Percentiles rank a stretch among this genome's conserved stretches.
Evolutionary conservation across 1,140 invertebrate species (phyloP).

Genomic region (Manduca sexta): DNA sequence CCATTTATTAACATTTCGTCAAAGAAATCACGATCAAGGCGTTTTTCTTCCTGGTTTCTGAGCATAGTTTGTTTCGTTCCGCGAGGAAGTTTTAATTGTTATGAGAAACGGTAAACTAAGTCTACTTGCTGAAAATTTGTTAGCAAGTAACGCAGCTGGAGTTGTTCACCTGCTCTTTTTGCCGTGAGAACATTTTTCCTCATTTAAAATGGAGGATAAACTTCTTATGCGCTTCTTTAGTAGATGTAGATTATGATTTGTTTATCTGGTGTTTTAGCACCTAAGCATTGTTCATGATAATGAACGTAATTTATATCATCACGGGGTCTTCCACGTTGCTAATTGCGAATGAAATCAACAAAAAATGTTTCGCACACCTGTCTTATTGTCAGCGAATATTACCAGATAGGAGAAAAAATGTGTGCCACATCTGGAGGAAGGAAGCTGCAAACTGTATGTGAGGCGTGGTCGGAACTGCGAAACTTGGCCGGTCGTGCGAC

Average conservation of each 20-base stretch:
- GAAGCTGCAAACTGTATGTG: conserved; percentile 25
- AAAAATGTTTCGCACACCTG: too few species aligned
- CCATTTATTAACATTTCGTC: conserved; percentile 68
- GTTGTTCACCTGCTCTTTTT: not conserved
- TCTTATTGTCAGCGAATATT: not conserved
- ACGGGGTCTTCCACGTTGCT: too few species aligned
- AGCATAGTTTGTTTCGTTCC: not conserved
- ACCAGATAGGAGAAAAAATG: conserved; percentile 13
- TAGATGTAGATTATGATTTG: too few species aligned
- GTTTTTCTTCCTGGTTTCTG: conserved; percentile 14
- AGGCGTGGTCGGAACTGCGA: conserved; percentile 27
- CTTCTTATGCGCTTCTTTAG: too few species aligned
- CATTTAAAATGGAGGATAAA: too few species aligned
- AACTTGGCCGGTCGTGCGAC: conserved; percentile 27
- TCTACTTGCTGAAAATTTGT: not conserved
- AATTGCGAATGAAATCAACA: too few species aligned
- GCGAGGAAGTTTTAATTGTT: not conserved
- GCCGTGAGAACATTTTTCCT: not conserved
- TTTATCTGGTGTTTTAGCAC: too few species aligned
- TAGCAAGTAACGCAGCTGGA: not conserved
- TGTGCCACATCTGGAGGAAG: conserved; percentile 18
- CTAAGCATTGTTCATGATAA: too few species aligned
- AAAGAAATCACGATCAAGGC: conserved; percentile 44
- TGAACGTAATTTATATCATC: too few species aligned
- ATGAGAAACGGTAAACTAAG: conserved; percentile 2